Percentiles rank a stretch among this genome's conserved stretches.
phyloP scores from a whole-genome alignment of 2,113 vertebrate species.

The Lynx canadensis region DNA sequence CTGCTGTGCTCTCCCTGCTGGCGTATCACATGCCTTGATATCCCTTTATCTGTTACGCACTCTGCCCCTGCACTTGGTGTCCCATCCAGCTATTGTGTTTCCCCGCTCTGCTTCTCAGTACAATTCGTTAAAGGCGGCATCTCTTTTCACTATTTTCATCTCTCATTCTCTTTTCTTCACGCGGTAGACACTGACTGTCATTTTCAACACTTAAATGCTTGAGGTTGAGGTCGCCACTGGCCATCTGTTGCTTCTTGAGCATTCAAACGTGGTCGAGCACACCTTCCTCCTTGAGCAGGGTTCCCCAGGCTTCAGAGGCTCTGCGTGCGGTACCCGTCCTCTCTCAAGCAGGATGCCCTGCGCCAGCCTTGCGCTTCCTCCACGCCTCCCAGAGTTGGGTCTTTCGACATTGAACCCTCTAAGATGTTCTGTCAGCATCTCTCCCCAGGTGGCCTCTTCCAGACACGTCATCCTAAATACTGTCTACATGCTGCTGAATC shows the following conservation, averaged over 20 bases:
- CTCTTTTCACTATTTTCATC: background rate
- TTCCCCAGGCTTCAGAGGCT: background rate
- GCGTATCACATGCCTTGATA: background rate
- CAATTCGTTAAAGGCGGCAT: background rate
- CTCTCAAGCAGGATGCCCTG: background rate
- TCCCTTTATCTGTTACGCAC: background rate
- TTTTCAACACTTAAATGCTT: background rate
- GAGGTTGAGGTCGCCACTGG: background rate
- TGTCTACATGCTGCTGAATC: background rate
- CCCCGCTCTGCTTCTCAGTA: background rate
- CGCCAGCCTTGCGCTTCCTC: background rate
- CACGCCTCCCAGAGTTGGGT: rapidly evolving
- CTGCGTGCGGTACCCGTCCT: background rate
- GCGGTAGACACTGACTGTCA: background rate
- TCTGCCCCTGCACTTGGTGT: background rate
- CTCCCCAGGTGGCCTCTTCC: background rate
- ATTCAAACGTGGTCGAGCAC: background rate
- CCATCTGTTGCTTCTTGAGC: background rate
- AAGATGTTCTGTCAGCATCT: background rate
- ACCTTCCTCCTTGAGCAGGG: background rate
- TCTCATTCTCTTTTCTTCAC: background rate
- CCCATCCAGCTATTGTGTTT: background rate
- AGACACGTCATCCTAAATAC: background rate
- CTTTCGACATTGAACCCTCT: background rate
- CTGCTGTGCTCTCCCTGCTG: background rate